phyloP scores from a whole-genome alignment of 1,140 invertebrate genomes.

The Odontomachus brunneus region DNA sequence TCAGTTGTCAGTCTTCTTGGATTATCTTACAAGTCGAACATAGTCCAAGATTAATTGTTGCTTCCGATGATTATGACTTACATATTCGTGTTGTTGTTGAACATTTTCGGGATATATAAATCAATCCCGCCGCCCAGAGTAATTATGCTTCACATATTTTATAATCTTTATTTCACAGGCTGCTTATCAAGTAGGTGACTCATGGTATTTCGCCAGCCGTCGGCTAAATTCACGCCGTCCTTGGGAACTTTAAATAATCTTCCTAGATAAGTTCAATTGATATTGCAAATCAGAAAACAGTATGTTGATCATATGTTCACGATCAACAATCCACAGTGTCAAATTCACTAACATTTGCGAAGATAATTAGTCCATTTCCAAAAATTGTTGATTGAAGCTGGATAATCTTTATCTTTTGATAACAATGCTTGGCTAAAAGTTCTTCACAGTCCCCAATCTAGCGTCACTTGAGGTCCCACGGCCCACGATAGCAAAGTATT shows the following conservation, averaged over 20 bases:
- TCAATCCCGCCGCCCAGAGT: background rate
- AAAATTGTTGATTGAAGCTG: background rate
- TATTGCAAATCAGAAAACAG: constrained; percentile 29
- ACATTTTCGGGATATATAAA: background rate
- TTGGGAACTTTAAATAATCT: background rate
- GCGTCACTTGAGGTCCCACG: constrained; percentile 9
- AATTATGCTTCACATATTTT: constrained; percentile 26
- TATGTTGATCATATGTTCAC: background rate
- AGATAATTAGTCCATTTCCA: background rate
- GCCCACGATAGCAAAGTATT: background rate
- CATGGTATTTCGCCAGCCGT: constrained; percentile 1
- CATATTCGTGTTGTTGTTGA: background rate
- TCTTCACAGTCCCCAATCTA: background rate
- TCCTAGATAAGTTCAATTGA: background rate
- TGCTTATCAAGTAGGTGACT: constrained; percentile 1
- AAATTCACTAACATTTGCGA: background rate
- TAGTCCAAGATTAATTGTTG: background rate
- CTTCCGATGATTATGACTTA: background rate
- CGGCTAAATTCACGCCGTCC: background rate
- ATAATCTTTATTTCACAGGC: background rate
- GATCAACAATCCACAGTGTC: background rate
- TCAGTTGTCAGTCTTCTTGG: background rate
- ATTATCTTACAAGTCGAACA: background rate
- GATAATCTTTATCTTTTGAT: background rate
- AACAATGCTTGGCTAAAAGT: constrained; percentile 16